Evolutionary conservation across 2,888 invertebrate species (phyloP), one percentile per base, ranked within the genome.

Genomic region (Coleophora flavipennella): DNA sequence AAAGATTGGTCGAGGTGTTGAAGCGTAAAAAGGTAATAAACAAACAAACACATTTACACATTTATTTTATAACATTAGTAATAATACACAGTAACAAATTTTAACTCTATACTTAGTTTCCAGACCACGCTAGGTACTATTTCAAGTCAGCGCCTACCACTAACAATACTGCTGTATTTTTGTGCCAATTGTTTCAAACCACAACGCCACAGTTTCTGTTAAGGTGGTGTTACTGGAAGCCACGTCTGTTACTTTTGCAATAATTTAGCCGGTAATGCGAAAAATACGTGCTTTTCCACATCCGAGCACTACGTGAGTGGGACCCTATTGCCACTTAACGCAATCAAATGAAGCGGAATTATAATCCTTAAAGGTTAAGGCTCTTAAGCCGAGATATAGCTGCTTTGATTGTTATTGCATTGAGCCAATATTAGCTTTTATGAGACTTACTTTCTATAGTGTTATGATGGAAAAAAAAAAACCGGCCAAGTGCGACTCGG

Each of bases 251-350:
- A 68, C 74, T 73, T 74, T 75, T 75, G 75, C 72, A 76, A 81
- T 80, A 79, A 81, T 80, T 81, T 74, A 72, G 68, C 63, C 74
- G 74, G 74, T 81, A 80, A 80, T 80, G 78, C 67, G 79, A 81
- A 80, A 79, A 79, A 75, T 81, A 83, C 80, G 81, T 81, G 83
- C 70, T 63, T 60, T 70, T 65, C 62, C 59, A 60, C 64, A 59
- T 60, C 70, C 65, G 62, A 56, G 62, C 59, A 55, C 60, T 69
- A 77, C 77, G 76, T 69, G 74, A 74, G 72, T 67, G 61, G 60
- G 67, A 66, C 68, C 67, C 67, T 68, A 73, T 75, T 73, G 69
- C 67, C 65, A 59, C 63, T 72, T 74, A 75, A 71, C 71, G 68
- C 68, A 68, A 65, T 65, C 62, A 62, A 75, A 74, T 72, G 69